Base-by-base conservation (phyloP, 2,888 invertebrate genomes). In the Sussaba pulchella region DNA sequence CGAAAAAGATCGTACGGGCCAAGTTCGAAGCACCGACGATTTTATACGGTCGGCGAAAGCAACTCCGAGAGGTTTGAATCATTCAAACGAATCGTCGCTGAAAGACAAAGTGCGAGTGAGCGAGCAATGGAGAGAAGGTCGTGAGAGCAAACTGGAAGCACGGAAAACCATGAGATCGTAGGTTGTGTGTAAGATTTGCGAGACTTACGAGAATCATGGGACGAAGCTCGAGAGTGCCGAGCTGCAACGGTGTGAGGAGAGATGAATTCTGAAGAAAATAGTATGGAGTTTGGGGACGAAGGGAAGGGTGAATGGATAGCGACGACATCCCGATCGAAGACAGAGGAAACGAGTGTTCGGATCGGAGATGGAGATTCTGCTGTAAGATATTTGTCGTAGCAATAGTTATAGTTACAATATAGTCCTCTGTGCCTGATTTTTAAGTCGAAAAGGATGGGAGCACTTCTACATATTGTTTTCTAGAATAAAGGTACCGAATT, bases 21-120 rank as follows among this genome's bases (percentile, higher is more conserved):
- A 80, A 80, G 75, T 80, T 80, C 79, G 75, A 75, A 80, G 79
- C 66, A 71, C 63, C 73, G 19, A 69, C 71, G 75, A 80, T 75
- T 75, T 75, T 75, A 67, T 75, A 80, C 64, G 71, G 8, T 45
- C 19, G 66, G 70, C 41, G 57, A 79, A 31, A 63, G 64, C 26
- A 21, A 26, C 73, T 59, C 54, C 52, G 71, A 66, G 61, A 80
- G 75, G 66, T 75, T 61, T 80, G 79, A 80, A 80, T 80, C 75
- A 80, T 80, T 80, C 79, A 80, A 80, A 80, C 66, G 79, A 75
- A 80, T 75, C 66, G 79, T 75, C 24, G 43, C 67, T 6, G 61
- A 45, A n/a, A 70, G 70, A 45, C 63, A 64, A 64, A 19, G 71
- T 72, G 59, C 57, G 66, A 24, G 14, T 41, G 52, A 52, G 57